Percentiles rank a stretch among this genome's conserved stretches.
These are phyloP conservation scores for Sebastes alutus DNA, from an alignment of 2,797 vertebrate species.

Conservation along the genomic window DNA sequence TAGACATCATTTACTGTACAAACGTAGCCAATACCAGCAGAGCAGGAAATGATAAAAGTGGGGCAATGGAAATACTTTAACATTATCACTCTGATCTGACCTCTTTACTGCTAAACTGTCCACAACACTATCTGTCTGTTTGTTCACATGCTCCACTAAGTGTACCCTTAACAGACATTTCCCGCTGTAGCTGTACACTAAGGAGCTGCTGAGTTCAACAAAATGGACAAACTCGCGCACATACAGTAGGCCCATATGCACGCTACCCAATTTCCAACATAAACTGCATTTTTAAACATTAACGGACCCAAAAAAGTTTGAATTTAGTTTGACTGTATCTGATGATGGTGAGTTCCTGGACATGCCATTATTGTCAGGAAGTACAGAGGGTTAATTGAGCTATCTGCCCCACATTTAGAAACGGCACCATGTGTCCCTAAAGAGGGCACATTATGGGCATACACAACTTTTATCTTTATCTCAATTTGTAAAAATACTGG, in stretches of 20 bases:
- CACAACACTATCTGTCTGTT: conserved; percentile 28
- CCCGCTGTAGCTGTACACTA: conserved; percentile 16
- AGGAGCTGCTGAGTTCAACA: conserved; percentile 25
- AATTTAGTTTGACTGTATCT: conserved; percentile 2
- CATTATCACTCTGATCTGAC: conserved; percentile 44
- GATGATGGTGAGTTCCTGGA: conserved; percentile 33
- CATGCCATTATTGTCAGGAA: conserved; percentile 56
- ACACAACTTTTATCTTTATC: conserved; percentile 32
- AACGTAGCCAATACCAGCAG: not conserved
- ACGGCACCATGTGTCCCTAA: not conserved
- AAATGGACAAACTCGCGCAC: conserved; percentile 7
- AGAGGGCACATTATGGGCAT: conserved; percentile 16
- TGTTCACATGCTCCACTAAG: conserved; percentile 51
- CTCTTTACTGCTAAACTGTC: conserved; percentile 29
- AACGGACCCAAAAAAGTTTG: not conserved
- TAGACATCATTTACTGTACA: not conserved
- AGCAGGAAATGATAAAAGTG: not conserved
- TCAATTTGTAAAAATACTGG: conserved; percentile 6
- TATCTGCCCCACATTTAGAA: conserved; percentile 44
- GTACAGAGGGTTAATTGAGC: conserved; percentile 28
- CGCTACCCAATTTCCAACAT: not conserved
- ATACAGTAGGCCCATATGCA: not conserved
- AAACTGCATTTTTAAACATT: not conserved
- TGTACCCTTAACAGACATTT: conserved; percentile 62
- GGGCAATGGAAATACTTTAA: not conserved